Evolutionary conservation across 1,140 invertebrate genomes (phyloP).

Genomic region (Drosophila persimilis): DNA sequence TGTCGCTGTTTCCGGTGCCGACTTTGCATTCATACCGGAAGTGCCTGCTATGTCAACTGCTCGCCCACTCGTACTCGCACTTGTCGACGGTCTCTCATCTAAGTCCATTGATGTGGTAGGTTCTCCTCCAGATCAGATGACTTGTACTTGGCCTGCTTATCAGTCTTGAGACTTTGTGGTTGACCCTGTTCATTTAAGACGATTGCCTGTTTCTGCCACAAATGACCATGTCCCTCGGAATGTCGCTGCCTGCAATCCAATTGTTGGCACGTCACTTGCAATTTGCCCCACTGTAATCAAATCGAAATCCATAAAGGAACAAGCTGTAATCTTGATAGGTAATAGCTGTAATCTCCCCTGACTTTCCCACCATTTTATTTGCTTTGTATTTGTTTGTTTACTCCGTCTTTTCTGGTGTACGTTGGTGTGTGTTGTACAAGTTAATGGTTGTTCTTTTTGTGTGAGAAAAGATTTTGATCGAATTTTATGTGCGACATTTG

Average conservation of each 20-base stretch:
- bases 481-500: conserved; percentile 56
- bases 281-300: conserved; percentile 82
- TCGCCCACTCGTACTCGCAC: conserved; percentile 32
- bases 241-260: conserved; percentile 82
- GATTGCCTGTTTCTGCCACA: conserved; percentile 81
- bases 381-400: conserved; percentile 6
- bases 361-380: background rate
- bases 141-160: conserved; percentile 57
- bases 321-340: conserved; percentile 38
- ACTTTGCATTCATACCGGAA: conserved; percentile 51
- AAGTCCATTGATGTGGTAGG: conserved; percentile 15
- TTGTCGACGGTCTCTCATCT: conserved; percentile 47
- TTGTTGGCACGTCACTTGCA: conserved; percentile 82
- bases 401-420: conserved; percentile 5
- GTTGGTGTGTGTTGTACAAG: conserved; percentile 43
- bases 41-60: conserved; percentile 46
- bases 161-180: conserved; percentile 54
- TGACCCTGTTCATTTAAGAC: conserved; percentile 69
- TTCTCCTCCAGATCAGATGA: conserved; percentile 27
- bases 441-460: conserved; percentile 56
- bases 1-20: conserved; percentile 22
- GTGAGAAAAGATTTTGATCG: conserved; percentile 52
- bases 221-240: conserved; percentile 80
- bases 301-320: conserved; percentile 69
- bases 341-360: background rate